These are phyloP conservation scores for Zaprionus camerounensis DNA, from an alignment of 1,140 invertebrate species.

Conservation along the genomic window DNA sequence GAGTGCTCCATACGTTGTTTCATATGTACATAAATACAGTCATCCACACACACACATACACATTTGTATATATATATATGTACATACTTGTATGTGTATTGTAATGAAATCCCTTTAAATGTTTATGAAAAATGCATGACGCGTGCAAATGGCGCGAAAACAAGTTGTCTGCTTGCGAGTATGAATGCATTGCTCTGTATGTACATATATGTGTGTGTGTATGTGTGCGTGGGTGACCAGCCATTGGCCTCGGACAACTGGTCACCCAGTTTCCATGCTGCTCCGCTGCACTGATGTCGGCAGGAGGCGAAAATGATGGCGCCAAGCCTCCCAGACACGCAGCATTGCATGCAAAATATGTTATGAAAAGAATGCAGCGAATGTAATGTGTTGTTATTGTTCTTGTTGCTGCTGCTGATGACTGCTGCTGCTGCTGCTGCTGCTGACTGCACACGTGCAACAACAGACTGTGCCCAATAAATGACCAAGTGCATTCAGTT, in stretches of 20 bases:
- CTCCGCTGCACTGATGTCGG: conserved; percentile 19
- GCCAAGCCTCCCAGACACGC: conserved; percentile 74
- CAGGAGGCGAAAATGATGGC: conserved; percentile 74
- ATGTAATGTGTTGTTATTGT: conserved; percentile 53
- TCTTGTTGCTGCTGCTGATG: conserved; percentile 32
- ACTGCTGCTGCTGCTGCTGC: conserved; percentile 17
- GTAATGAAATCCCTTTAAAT: conserved; percentile 82
- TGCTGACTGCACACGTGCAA: conserved; percentile 54
- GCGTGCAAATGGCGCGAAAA: conserved; percentile 83
- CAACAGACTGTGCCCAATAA: conserved; percentile 59
- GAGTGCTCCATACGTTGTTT: conserved; percentile 6
- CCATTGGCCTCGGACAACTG: conserved; percentile 41
- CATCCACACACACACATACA: conserved; percentile 15
- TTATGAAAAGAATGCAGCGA: conserved; percentile 75
- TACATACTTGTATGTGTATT: conserved; percentile 24
- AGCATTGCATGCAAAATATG: conserved; percentile 81
- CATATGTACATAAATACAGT: conserved; percentile 19
- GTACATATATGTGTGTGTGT: conserved; percentile 4
- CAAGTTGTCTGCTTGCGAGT: conserved; percentile 56
- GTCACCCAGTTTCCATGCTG: conserved; percentile 36
- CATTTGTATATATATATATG: conserved; percentile 9
- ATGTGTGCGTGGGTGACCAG: conserved; percentile 6
- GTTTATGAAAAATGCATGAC: conserved; percentile 83
- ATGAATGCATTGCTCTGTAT: conserved; percentile 18
- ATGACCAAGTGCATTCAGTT: conserved; percentile 59